A percentile compares a stretch with the other conserved stretches of the same genome.
phyloP scores from a whole-genome alignment of 2,888 invertebrate species.

The Parnassius orleans region DNA sequence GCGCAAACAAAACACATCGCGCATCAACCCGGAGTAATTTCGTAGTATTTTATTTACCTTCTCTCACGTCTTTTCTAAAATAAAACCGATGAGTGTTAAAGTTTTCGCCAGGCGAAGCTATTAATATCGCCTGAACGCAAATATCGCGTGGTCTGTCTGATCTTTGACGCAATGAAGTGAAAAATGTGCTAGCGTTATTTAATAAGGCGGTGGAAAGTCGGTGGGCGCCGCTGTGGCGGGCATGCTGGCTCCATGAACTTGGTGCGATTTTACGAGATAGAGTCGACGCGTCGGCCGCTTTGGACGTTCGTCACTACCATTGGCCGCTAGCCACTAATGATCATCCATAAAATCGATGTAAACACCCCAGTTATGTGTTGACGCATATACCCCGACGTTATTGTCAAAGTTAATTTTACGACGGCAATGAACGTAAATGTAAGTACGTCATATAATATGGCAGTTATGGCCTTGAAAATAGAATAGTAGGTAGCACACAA shows the following conservation, averaged over 20 bases:
- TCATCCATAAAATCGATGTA: slow-evolving; percentile 55
- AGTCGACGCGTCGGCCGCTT: slow-evolving; percentile 31
- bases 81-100: slow-evolving; percentile 70
- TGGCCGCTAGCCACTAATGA: slow-evolving; percentile 45
- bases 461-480: no score
- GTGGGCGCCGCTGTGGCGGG: slow-evolving; percentile 51
- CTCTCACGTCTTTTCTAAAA: slow-evolving; percentile 66
- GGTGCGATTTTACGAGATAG: slow-evolving; percentile 41
- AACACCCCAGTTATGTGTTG: slow-evolving; percentile 49
- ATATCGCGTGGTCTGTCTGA: slow-evolving; percentile 70
- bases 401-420: slow-evolving; percentile 27
- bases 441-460: not conserved
- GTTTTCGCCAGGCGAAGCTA: slow-evolving; percentile 72
- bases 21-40: slow-evolving; percentile 55
- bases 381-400: slow-evolving; percentile 33
- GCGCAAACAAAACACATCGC: slow-evolving; percentile 61
- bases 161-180: slow-evolving; percentile 76
- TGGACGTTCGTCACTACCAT: slow-evolving; percentile 30
- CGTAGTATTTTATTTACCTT: slow-evolving; percentile 74
- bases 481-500: no score
- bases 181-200: slow-evolving; percentile 74
- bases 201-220: slow-evolving; percentile 65
- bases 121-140: slow-evolving; percentile 73
- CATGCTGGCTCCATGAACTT: slow-evolving; percentile 65
- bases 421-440: slow-evolving; percentile 28